Percentiles rank a stretch among this genome's conserved stretches.
These are phyloP conservation scores for Macrosteles quadrilineatus DNA, from an alignment of 1,140 invertebrate species.

Conservation along the genomic window DNA sequence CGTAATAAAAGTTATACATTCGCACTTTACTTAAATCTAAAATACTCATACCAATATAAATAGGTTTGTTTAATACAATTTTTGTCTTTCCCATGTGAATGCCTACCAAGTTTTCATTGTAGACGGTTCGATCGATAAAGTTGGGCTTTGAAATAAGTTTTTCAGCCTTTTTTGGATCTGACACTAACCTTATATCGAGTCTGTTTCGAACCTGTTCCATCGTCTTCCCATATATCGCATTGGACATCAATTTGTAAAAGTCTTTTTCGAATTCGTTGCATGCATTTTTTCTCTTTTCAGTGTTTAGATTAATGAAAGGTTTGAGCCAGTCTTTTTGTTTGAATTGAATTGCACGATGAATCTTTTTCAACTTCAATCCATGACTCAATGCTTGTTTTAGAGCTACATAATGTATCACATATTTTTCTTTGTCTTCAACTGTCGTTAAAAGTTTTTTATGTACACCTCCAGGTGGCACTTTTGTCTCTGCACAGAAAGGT, in stretches of 20 bases:
- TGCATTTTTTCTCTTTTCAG: constrained; percentile 45
- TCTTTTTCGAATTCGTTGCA: constrained; percentile 51
- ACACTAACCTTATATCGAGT: constrained; percentile 44
- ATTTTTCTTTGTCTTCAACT: constrained; percentile 48
- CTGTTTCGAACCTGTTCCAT: constrained; percentile 51
- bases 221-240: constrained; percentile 53
- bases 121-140: no score
- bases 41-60: neutral
- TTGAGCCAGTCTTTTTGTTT: constrained; percentile 54
- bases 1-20: neutral
- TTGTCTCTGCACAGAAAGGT: constrained; percentile 48
- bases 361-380: constrained; percentile 53
- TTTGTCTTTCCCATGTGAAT: neutral
- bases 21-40: neutral
- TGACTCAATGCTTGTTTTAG: constrained; percentile 52
- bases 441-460: constrained; percentile 34
- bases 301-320: constrained; percentile 52
- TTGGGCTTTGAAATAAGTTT: neutral
- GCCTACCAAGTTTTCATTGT: neutral
- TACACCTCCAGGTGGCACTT: constrained; percentile 33
- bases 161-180: neutral
- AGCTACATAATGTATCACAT: constrained; percentile 55
- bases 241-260: constrained; percentile 53
- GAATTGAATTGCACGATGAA: constrained; percentile 56
- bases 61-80: neutral